These are phyloP conservation scores for Columba livia DNA, from an alignment of 2,113 vertebrate genomes.

Conservation along the genomic window DNA sequence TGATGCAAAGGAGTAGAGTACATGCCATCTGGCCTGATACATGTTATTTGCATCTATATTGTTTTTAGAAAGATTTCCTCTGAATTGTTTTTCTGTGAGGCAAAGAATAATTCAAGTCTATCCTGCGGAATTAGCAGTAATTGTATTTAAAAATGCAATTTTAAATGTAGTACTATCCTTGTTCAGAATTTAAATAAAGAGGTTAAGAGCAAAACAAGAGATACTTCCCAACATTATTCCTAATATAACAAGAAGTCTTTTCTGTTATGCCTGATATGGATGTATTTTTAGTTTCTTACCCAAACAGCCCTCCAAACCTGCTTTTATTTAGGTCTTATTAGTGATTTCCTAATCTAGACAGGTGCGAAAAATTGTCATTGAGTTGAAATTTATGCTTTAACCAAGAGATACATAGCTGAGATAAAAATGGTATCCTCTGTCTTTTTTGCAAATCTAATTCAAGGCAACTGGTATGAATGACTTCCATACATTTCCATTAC, in stretches of 20 bases:
- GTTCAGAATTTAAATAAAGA: not conserved
- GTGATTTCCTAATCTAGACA: not conserved
- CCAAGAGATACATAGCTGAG: not conserved
- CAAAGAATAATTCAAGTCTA: not conserved
- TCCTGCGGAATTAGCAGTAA: not conserved
- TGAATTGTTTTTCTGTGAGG: not conserved
- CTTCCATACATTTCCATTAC: not conserved
- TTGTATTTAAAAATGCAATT: not conserved
- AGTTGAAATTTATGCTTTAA: not conserved
- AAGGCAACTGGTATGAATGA: not conserved
- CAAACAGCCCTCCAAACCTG: not conserved
- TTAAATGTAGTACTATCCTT: not conserved
- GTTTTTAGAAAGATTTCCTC: not conserved
- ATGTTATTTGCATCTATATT: not conserved
- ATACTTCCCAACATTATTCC: not conserved
- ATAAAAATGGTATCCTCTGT: not conserved
- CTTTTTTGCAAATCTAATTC: not conserved
- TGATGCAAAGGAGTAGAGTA: not conserved
- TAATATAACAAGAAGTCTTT: not conserved
- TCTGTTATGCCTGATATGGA: not conserved
- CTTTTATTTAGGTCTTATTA: not conserved
- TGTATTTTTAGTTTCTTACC: not conserved
- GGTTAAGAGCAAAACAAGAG: not conserved
- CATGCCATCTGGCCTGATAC: not conserved
- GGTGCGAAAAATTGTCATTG: not conserved